Percentiles rank a stretch among this genome's conserved stretches.
phyloP scores from a whole-genome alignment of 1,140 invertebrate species.

The Ips nitidus region DNA sequence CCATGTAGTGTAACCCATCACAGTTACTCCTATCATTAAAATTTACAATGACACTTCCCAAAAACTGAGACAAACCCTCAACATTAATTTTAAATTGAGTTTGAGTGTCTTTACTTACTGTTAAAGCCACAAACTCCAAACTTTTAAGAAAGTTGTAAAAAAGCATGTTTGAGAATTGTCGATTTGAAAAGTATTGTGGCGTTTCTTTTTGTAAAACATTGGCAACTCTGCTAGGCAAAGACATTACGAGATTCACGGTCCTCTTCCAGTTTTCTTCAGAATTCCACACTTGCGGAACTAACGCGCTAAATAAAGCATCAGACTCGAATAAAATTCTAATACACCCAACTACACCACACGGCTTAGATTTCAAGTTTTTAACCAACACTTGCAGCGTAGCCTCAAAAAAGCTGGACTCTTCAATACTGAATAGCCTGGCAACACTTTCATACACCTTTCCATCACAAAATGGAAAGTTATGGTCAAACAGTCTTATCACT shows the following conservation, averaged over 20 bases:
- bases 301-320: conserved; percentile 58
- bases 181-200: conserved; percentile 59
- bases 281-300: conserved; percentile 48
- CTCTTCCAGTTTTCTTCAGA: conserved; percentile 54
- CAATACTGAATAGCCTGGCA: conserved; percentile 55
- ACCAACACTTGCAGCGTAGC: conserved; percentile 56
- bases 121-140: conserved; percentile 60
- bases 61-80: conserved; percentile 56
- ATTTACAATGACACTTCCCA: conserved; percentile 63
- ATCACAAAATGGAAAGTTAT: conserved; percentile 56
- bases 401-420: conserved; percentile 57
- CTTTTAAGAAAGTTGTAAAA: conserved; percentile 61
- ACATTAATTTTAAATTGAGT: conserved; percentile 49
- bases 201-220: conserved; percentile 62
- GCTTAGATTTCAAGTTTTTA: conserved; percentile 48
- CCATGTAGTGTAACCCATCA: conserved; percentile 53
- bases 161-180: conserved; percentile 62
- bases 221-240: conserved; percentile 66
- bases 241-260: conserved; percentile 63
- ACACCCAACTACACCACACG: conserved; percentile 50
- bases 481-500: conserved; percentile 56
- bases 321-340: conserved; percentile 58
- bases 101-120: conserved; percentile 41
- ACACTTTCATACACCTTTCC: conserved; percentile 50
- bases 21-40: conserved; percentile 55